Percentiles rank a stretch among this genome's conserved stretches.
phyloP scores from a whole-genome alignment of 2,797 vertebrate species.

The Steatocranus sp. region DNA sequence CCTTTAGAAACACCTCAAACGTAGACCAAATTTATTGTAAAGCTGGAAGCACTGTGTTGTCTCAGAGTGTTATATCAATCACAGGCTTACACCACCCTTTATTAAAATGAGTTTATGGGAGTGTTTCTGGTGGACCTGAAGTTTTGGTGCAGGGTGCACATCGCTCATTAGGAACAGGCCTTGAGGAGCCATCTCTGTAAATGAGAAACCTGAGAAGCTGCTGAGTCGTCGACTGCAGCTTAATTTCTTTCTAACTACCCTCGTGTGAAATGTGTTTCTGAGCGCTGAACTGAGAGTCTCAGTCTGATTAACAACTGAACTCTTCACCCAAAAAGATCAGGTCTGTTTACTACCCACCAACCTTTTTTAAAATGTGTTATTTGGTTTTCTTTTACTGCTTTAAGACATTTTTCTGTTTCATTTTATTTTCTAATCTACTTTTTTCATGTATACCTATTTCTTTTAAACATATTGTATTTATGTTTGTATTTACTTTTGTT shows the following conservation, averaged over 20 bases:
- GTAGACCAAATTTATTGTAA: background rate
- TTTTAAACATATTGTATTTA: background rate
- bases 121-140: background rate
- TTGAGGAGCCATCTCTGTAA: constrained; percentile 12
- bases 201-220: constrained; percentile 15
- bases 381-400: background rate
- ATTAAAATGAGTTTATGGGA: background rate
- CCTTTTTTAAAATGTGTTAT: background rate
- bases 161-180: constrained; percentile 5
- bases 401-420: background rate
- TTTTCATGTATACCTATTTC: background rate
- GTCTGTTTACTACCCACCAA: background rate
- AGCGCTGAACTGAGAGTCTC: background rate
- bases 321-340: background rate
- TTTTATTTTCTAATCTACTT: background rate
- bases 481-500: background rate
- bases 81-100: background rate
- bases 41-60: background rate
- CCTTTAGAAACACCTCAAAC: background rate
- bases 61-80: background rate
- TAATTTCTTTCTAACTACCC: background rate
- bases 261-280: background rate
- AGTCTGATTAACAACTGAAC: background rate
- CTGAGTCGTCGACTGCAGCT: background rate
- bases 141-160: background rate